Base-by-base conservation (phyloP, 30 jellyfish, hydroid and myxozoan genomes). In the Clytia hemisphaerica region DNA sequence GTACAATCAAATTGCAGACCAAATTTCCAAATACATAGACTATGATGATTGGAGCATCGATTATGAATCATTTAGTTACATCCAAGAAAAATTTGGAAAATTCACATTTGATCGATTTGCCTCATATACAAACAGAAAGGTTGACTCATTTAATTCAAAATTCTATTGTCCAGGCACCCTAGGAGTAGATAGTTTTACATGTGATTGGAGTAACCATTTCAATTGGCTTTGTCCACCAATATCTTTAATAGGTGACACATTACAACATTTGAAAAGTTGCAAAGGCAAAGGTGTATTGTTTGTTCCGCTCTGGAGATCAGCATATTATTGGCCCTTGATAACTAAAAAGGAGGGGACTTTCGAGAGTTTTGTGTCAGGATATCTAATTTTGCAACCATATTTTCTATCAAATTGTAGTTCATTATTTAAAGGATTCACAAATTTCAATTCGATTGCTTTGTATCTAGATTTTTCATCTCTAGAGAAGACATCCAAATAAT, bases 71-170 rank as follows among this genome's bases (percentile, higher is more conserved):
- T 46, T 46, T 30, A 46, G 24, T 4, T n/a, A 46, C 30, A 46
- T 46, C 24, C 30, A 46, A 30, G 30, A 46, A 30, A 46, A n/a
- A 30, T 46, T 46, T 46, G 60, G 60, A 30, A 46, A 46, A 46
- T 46, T 46, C 60, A 46, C 60, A n/a, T n/a, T 46, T 46, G 60
- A 46, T 30, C 60, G 60, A 46, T 46, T 46, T 46, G 60, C 60
- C 30, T 27, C 19, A 27, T n/a, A 46, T 30, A n/a, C 24, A 46
- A 46, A 46, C 3, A 46, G 24, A 30, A 27, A 30, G 30, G 24
- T 30, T 30, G 24, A 46, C 19, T n/a, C 30, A 31, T 46, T 46
- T 31, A 46, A 46, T 46, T 46, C 60, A 46, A 46, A 46, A 31
- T 46, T 46, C 24, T 46, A 46, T 46, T 46, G 60, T 9, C 60